A percentile compares a stretch with the other conserved stretches of the same genome.
Conservation (phyloP, 1,140 invertebrate genomes). For the Drosophila tsacasi region DNA sequence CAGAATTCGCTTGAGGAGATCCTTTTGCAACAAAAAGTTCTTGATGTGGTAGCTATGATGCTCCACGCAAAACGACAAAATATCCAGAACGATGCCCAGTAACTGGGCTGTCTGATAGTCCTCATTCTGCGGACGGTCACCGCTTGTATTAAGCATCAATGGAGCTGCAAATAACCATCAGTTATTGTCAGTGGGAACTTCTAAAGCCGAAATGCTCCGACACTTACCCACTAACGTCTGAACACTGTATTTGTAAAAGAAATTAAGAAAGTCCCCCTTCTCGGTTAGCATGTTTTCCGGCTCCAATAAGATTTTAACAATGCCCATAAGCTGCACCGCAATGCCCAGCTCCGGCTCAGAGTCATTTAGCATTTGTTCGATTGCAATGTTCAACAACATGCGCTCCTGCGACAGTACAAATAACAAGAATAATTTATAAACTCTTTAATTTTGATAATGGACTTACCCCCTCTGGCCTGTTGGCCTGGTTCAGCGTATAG, state of each 20-base stretch:
- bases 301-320: constrained; percentile 96
- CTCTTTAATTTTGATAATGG: not conserved
- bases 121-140: constrained; percentile 94
- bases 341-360: constrained; percentile 96
- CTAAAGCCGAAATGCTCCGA: not conserved
- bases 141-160: constrained; percentile 94
- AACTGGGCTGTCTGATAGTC: constrained; percentile 98
- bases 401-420: constrained; percentile 89
- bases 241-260: constrained; percentile 99
- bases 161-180: constrained; percentile 88
- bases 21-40: constrained; percentile 98
- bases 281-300: constrained; percentile 99
- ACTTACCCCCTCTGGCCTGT: constrained; percentile 93
- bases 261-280: constrained; percentile 98
- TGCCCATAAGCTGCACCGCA: constrained; percentile 97
- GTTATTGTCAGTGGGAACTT: not conserved
- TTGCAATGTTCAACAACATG: constrained; percentile 98
- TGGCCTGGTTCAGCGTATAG: constrained; percentile 96
- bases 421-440: not conserved
- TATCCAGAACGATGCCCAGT: constrained; percentile 96
- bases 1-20: constrained; percentile 96
- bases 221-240: constrained; percentile 94
- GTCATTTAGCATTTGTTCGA: constrained; percentile 97
- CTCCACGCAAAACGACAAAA: constrained; percentile 99
- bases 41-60: constrained; percentile 99